Evolutionary conservation across 2,113 vertebrate species (phyloP), one percentile per base, ranked within the genome.

Genomic region (Turnix velox): DNA sequence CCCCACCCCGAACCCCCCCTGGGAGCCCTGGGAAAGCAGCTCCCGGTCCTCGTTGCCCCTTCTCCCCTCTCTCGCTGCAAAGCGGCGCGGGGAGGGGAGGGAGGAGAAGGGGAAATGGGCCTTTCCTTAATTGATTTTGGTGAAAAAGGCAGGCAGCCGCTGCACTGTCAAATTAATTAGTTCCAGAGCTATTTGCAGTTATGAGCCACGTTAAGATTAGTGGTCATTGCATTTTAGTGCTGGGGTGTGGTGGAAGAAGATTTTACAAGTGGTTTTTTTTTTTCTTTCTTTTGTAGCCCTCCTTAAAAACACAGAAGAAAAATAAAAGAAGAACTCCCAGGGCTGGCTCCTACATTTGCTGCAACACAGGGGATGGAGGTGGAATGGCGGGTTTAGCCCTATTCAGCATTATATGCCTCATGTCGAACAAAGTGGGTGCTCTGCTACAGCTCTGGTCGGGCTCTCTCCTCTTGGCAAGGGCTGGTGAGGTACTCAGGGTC

Each of bases 1-100:
- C 74, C 69, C 31, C 61, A 25, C 4, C 67, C 49, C 0, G n/a
- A 46, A 62, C 33, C 13, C 61, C 91, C 94, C 88, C 33, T 9
- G 80, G 86, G 86, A 88, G 89, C 77, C 93, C 93, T 97, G 97
- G 97, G 97, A 97, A 97, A 92, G 83, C 52, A 43, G 61, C 3
- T 24, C 71, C 79, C 19, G 2, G 33, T 54, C 40, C 84, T 40
- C 9, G 13, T 75, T 78, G 77, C 68, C 68, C 69, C 66, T 35
- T 31, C 43, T 19, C 59, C 51, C 37, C 23, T 39, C 57, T 37
- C 58, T 71, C 7, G 1, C 49, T 7, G 76, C 23, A 17, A 67
- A 51, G 65, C 4, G 8, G 61, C 0, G 20, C 2, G 3, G 43
- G 57, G n/a, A 83, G 35, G 75, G 73, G 46, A 59, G 33, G 57